These are phyloP conservation scores for Molorchus minor DNA, from an alignment of 2,888 invertebrate species.

Conservation along the genomic window DNA sequence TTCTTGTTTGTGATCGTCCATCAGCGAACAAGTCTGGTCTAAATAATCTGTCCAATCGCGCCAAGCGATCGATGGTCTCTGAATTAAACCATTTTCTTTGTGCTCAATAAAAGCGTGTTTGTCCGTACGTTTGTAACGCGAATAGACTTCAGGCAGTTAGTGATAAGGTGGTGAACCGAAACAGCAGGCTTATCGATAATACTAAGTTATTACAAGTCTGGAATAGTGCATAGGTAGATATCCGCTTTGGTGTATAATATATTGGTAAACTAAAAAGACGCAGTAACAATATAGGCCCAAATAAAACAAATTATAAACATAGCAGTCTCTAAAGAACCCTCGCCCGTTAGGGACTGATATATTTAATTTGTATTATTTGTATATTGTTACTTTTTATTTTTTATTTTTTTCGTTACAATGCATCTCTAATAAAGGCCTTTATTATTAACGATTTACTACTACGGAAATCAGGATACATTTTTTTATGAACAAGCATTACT, in stretches of 20 bases:
- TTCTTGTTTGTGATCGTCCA: no score
- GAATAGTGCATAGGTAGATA: slow-evolving; percentile 57
- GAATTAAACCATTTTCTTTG: slow-evolving; percentile 29
- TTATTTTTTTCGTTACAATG: neutral
- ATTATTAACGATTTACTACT: no score
- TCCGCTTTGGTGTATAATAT: neutral
- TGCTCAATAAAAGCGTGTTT: slow-evolving; percentile 32
- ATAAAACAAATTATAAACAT: neutral
- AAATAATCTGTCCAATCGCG: slow-evolving; percentile 42
- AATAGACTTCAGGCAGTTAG: slow-evolving; percentile 51
- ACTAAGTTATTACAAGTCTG: no score
- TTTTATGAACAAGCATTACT: no score
- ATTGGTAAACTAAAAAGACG: slow-evolving; percentile 9
- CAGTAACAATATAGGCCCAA: neutral
- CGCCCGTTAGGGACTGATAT: neutral
- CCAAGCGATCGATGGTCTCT: slow-evolving; percentile 38
- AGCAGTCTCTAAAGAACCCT: neutral
- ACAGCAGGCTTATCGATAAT: slow-evolving; percentile 51
- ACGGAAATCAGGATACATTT: no score
- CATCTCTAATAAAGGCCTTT: no score
- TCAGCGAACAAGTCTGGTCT: no score
- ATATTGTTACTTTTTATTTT: neutral
- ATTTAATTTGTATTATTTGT: neutral
- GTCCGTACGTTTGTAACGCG: slow-evolving; percentile 43
- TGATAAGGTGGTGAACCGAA: slow-evolving; percentile 60